Conservation (phyloP, 2,113 vertebrate species). For the Cygnus buccinator region DNA sequence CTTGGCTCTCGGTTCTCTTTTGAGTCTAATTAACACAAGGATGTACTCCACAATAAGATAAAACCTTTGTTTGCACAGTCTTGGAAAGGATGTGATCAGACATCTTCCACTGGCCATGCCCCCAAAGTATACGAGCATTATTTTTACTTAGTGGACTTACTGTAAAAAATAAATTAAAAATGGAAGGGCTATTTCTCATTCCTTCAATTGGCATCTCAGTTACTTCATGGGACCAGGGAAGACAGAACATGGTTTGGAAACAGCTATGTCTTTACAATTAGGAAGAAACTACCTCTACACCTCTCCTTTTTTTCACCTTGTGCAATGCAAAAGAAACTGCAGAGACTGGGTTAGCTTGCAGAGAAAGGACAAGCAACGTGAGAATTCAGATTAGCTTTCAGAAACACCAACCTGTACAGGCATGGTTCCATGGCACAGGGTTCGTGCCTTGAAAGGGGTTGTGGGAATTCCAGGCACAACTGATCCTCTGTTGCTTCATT, state of each 20-base stretch:
- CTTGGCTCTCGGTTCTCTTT: not conserved
- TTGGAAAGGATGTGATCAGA: not conserved
- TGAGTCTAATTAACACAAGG: not conserved
- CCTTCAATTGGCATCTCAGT: not conserved
- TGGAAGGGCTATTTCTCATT: not conserved
- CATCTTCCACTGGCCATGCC: not conserved
- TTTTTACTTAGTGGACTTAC: not conserved
- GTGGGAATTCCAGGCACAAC: constrained; percentile 71
- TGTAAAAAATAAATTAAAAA: not conserved
- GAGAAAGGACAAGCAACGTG: not conserved
- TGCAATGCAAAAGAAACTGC: constrained; percentile 76
- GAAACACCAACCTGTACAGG: constrained; percentile 79
- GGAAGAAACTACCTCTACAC: not conserved
- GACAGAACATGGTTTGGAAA: not conserved
- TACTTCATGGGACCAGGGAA: constrained; percentile 72
- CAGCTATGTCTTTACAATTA: constrained; percentile 8
- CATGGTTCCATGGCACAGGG: constrained; percentile 80
- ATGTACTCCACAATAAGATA: not conserved
- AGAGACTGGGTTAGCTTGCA: constrained; percentile 79
- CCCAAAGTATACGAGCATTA: not conserved
- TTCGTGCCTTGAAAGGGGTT: constrained; percentile 42
- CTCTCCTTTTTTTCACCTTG: constrained; percentile 48
- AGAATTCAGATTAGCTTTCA: not conserved
- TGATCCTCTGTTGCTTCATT: constrained; percentile 66
- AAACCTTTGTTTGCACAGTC: not conserved